These are phyloP conservation scores for Dusona sp. DNA, from an alignment of 2,888 invertebrate species.

Conservation along the genomic window DNA sequence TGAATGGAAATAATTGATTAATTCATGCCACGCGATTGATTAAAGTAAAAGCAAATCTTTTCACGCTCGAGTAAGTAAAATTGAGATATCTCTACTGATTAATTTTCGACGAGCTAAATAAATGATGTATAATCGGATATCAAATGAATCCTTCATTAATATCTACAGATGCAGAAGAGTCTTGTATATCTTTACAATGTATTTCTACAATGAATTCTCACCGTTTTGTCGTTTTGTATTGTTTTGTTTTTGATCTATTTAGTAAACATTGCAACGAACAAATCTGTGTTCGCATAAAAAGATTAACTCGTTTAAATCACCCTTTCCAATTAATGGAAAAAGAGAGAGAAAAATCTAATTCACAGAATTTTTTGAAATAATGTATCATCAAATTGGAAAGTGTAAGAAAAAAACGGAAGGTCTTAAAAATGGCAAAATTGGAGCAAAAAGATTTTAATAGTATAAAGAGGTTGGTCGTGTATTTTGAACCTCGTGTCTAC, in stretches of 20 bases:
- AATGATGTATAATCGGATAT: constrained; percentile 22
- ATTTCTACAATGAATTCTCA: background rate
- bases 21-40: background rate
- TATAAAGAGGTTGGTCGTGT: background rate
- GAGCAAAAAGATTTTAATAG: background rate
- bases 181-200: background rate
- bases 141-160: constrained; percentile 31
- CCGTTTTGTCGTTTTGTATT: too few relatives aligned
- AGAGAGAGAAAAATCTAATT: background rate
- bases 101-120: constrained; percentile 5
- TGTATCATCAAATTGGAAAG: background rate
- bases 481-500: background rate
- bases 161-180: background rate
- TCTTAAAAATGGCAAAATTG: background rate
- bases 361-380: background rate
- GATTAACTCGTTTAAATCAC: background rate
- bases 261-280: too few relatives aligned
- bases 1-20: constrained; percentile 36
- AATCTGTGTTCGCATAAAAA: too few relatives aligned
- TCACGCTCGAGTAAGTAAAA: background rate
- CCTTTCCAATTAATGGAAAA: background rate
- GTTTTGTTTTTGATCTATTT: too few relatives aligned
- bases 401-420: background rate
- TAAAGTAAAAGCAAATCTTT: constrained; percentile 24
- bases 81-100: background rate